Conservation (phyloP, 2,113 vertebrate genomes). For the Ceratotherium simum region DNA sequence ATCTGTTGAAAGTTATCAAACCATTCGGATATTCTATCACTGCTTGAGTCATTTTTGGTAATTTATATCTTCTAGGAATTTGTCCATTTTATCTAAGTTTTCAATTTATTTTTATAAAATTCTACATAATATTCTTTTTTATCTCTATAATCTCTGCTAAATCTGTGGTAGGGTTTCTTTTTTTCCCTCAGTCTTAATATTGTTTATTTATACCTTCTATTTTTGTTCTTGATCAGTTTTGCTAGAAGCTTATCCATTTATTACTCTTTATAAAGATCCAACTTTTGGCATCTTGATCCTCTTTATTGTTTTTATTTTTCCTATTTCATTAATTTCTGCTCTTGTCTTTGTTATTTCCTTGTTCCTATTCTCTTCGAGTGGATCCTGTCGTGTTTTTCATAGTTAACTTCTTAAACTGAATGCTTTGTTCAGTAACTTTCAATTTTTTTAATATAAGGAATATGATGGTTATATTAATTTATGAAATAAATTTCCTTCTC, state of each 20-base stretch:
- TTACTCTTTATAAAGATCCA: background rate
- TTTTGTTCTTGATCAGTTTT: constrained; percentile 7
- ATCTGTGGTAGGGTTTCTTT: background rate
- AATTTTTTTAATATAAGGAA: background rate
- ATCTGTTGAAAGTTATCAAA: constrained; percentile 29
- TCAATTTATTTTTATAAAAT: constrained; percentile 18
- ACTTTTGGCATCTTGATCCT: background rate
- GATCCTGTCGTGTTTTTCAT: constrained; percentile 8
- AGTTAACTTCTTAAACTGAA: background rate
- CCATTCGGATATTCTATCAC: background rate
- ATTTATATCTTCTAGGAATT: constrained; percentile 24
- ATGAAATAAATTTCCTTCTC: background rate
- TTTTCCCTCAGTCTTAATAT: background rate
- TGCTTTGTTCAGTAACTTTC: background rate
- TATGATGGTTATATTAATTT: background rate
- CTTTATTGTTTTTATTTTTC: constrained; percentile 17
- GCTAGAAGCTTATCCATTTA: background rate
- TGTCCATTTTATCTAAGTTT: constrained; percentile 17
- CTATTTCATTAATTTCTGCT: background rate
- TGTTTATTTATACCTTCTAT: background rate
- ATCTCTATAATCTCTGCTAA: constrained; percentile 9
- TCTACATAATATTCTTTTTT: background rate
- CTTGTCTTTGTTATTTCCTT: background rate
- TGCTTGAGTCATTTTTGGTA: background rate
- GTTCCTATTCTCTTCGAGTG: background rate